phyloP scores from a whole-genome alignment of 2,797 vertebrate genomes.

The Microcaecilia unicolor region DNA sequence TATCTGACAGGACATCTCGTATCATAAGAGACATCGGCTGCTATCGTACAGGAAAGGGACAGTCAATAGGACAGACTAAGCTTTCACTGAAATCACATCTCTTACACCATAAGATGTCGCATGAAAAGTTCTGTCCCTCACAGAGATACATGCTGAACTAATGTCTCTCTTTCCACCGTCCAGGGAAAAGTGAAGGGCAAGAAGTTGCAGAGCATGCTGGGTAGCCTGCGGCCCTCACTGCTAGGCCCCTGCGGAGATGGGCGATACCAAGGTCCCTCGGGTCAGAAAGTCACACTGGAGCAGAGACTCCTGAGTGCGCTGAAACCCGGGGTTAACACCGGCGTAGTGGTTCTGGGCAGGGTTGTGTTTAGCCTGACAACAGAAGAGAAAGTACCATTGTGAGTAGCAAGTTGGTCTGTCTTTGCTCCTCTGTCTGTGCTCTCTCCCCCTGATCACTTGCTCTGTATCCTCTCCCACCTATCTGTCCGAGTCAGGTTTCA shows the following conservation, averaged over 20 bases:
- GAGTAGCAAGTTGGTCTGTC: slow-evolving; percentile 34
- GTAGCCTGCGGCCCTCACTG: slow-evolving; percentile 58
- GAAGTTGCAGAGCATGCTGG: slow-evolving; percentile 72
- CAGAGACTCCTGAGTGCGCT: slow-evolving; percentile 52
- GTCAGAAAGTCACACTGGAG: slow-evolving; percentile 61
- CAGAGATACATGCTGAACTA: background rate
- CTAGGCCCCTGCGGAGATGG: slow-evolving; percentile 71
- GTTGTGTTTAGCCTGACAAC: slow-evolving; percentile 84
- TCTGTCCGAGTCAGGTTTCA: background rate
- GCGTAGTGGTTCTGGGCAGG: slow-evolving; percentile 70
- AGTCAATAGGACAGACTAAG: too few species aligned
- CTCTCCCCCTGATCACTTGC: too few species aligned
- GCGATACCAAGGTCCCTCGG: slow-evolving; percentile 62
- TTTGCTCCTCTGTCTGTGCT: background rate
- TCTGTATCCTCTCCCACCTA: background rate
- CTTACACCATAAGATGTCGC: background rate
- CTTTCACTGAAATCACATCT: too few species aligned
- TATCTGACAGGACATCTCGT: too few species aligned
- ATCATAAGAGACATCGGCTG: too few species aligned
- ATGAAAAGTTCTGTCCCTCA: background rate
- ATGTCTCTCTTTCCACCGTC: background rate
- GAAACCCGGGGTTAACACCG: slow-evolving; percentile 57
- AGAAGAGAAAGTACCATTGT: slow-evolving; percentile 83
- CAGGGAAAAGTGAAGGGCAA: slow-evolving; percentile 82
- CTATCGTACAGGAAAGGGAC: too few species aligned